Percentiles rank a stretch among this genome's conserved stretches.
These are phyloP conservation scores for Silurus glanis DNA, from an alignment of 2,113 vertebrate species.

Conservation along the genomic window DNA sequence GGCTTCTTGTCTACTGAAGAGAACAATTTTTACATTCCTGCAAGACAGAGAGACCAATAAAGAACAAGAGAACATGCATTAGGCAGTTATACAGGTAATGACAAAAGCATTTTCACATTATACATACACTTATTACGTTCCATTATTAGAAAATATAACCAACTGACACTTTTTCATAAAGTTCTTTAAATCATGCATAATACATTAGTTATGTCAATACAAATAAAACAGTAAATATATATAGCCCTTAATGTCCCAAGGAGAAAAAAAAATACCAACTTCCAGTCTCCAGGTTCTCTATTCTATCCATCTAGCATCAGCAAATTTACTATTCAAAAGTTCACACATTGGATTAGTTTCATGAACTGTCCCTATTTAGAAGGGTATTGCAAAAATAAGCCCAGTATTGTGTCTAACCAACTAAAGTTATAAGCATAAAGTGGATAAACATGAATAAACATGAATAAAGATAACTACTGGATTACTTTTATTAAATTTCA, in stretches of 20 bases:
- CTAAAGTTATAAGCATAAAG: neutral
- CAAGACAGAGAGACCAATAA: slow-evolving; percentile 83
- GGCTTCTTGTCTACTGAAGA: slow-evolving; percentile 85
- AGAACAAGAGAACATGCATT: slow-evolving; percentile 40
- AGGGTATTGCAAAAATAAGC: neutral
- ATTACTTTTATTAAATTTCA: neutral
- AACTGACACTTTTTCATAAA: neutral
- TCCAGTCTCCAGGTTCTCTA: neutral
- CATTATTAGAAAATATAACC: neutral
- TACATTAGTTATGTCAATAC: neutral
- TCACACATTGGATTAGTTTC: neutral
- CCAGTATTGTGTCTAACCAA: neutral
- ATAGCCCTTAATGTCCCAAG: neutral
- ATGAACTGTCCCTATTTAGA: neutral
- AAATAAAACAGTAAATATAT: neutral
- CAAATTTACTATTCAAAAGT: neutral
- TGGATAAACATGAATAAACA: neutral
- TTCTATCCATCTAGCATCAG: neutral
- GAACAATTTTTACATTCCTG: slow-evolving; percentile 84
- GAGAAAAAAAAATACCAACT: neutral
- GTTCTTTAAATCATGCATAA: neutral
- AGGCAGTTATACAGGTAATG: neutral
- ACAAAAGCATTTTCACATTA: neutral
- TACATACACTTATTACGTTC: neutral
- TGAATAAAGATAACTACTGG: neutral